Evolutionary conservation across 2,113 vertebrate species (phyloP).

Genomic region (Cynocephalus volans): DNA sequence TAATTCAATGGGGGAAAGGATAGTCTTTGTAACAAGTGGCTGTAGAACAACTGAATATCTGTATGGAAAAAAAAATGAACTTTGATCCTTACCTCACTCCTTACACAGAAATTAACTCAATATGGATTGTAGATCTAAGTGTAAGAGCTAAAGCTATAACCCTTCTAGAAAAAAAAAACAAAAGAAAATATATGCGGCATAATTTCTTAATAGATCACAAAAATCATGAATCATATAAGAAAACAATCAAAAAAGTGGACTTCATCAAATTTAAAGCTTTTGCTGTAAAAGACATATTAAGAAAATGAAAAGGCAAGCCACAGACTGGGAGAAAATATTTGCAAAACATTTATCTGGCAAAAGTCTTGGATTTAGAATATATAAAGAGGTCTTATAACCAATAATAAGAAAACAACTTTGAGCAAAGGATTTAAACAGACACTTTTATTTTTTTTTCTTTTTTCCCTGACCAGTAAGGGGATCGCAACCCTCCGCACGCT

Average conservation of each 20-base stretch:
- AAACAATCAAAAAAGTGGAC: not conserved
- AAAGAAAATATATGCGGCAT: not conserved
- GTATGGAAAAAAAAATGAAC: constrained; percentile 31
- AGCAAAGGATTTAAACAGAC: constrained; percentile 2
- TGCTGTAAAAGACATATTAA: not conserved
- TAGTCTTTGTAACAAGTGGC: not conserved
- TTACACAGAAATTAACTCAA: constrained; percentile 12
- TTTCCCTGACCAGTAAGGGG: too few relatives aligned
- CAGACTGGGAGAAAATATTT: not conserved
- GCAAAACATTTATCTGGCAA: not conserved
- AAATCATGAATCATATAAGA: not conserved
- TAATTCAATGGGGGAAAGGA: not conserved
- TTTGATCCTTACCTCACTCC: not conserved
- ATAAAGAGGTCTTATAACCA: not conserved
- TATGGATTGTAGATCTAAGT: not conserved
- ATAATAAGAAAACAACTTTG: not conserved
- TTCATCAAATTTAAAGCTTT: not conserved
- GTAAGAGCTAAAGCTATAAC: not conserved
- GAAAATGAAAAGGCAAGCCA: constrained; percentile 46
- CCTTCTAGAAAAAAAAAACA: not conserved
- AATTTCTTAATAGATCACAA: constrained; percentile 38
- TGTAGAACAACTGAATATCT: not conserved
- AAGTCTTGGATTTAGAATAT: constrained; percentile 36
- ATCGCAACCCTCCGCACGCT: too few relatives aligned
- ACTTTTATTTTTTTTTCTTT: not conserved